A percentile compares a stretch with the other conserved stretches of the same genome.
phyloP scores from a whole-genome alignment of 2,888 invertebrate genomes.

The Platycheirus rosarum region DNA sequence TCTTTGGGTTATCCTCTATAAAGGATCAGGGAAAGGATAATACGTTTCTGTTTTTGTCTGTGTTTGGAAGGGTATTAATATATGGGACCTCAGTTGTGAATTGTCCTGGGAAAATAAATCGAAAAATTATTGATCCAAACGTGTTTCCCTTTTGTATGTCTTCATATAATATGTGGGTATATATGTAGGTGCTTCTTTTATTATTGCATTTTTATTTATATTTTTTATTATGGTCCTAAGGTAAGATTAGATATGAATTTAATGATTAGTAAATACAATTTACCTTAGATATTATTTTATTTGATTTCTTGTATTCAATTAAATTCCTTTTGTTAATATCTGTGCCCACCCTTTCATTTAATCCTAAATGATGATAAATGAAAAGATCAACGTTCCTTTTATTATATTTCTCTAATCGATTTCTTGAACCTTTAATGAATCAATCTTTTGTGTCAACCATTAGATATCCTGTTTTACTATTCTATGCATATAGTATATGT shows the following conservation, averaged over 20 bases:
- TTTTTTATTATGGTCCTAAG: conserved; percentile 18
- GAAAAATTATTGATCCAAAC: conserved; percentile 51
- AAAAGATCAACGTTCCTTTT: no score
- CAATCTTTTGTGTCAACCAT: no score
- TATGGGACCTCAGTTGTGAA: conserved; percentile 65
- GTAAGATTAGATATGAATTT: conserved; percentile 8
- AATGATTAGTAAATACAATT: no score
- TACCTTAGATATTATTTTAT: no score
- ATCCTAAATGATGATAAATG: not conserved
- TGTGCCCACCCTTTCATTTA: no score
- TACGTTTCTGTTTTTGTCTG: conserved; percentile 23
- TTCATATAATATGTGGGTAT: conserved; percentile 22
- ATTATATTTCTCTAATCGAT: no score
- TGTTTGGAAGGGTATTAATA: conserved; percentile 9
- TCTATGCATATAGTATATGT: no score
- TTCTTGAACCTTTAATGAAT: no score
- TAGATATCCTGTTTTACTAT: no score
- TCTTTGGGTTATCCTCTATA: conserved; percentile 56
- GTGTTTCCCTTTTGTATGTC: conserved; percentile 33
- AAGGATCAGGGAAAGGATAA: conserved; percentile 50
- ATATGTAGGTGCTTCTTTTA: no score
- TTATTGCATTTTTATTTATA: conserved; percentile 12
- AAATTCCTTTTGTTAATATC: no score
- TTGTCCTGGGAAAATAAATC: conserved; percentile 58
- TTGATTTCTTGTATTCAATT: no score